phyloP scores from a whole-genome alignment of 2,797 vertebrate genomes.

The Miichthys miiuy region DNA sequence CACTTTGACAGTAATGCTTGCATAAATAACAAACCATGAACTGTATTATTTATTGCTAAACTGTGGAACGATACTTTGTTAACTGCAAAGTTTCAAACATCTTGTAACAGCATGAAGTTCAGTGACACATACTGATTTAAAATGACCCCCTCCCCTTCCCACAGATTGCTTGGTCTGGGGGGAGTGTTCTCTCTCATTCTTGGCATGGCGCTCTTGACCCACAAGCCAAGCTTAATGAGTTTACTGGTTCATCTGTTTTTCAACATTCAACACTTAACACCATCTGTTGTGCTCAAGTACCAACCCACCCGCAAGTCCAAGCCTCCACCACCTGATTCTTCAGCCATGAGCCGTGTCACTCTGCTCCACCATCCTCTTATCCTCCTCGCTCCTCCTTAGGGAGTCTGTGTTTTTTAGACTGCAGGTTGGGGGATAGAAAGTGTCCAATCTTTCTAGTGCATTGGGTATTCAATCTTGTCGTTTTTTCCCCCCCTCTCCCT shows the following conservation, averaged over 20 bases:
- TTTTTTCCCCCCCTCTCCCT: constrained; percentile 8
- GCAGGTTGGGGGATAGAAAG: constrained; percentile 47
- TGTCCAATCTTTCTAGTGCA: constrained; percentile 53
- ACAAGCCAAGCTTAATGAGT: constrained; percentile 72
- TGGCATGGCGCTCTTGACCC: constrained; percentile 65
- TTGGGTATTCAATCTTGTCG: constrained; percentile 65
- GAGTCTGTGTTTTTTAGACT: constrained; percentile 57
- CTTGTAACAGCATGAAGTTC: background rate
- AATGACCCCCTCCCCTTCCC: background rate
- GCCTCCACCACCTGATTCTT: constrained; percentile 57
- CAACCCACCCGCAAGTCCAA: constrained; percentile 51
- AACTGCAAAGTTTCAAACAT: constrained; percentile 8
- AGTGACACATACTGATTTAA: constrained; percentile 26
- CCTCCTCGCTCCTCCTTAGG: constrained; percentile 55
- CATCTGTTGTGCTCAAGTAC: constrained; percentile 72
- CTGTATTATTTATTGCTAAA: constrained; percentile 1
- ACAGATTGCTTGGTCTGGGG: constrained; percentile 27
- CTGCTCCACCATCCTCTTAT: constrained; percentile 56
- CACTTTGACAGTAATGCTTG: background rate
- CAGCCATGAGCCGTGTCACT: constrained; percentile 20
- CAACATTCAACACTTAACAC: constrained; percentile 68
- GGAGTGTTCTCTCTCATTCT: constrained; percentile 42
- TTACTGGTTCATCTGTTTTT: constrained; percentile 73
- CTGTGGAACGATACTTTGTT: background rate
- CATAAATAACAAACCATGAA: constrained; percentile 1